Conservation (phyloP, 2,113 vertebrate species). For the Columba janthina region DNA sequence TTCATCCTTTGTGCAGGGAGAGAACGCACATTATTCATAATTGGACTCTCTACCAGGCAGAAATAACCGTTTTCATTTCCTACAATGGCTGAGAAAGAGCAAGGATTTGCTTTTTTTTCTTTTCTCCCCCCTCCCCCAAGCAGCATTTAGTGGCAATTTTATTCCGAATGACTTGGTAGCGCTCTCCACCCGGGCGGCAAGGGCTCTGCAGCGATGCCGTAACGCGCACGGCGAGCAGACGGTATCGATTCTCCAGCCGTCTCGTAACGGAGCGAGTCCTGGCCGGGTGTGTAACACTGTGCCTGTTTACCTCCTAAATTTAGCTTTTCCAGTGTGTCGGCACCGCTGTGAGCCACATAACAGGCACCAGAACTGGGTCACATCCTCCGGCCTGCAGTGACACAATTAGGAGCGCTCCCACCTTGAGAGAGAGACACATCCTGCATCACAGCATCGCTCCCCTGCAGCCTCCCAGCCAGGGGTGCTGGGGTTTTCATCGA, state of each 20-base stretch:
- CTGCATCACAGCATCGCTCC: background rate
- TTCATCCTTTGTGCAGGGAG: conserved; percentile 55
- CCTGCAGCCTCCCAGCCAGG: background rate
- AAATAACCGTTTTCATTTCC: background rate
- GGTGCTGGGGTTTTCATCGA: background rate
- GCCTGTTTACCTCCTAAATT: conserved; percentile 40
- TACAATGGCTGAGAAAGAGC: conserved; percentile 17
- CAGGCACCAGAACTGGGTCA: conserved; percentile 27
- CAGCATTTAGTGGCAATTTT: conserved; percentile 51
- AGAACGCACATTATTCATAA: conserved; percentile 15
- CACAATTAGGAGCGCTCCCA: background rate
- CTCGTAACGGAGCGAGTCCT: background rate
- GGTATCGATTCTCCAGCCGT: background rate
- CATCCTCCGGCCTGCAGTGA: background rate
- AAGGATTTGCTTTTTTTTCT: background rate
- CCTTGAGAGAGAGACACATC: background rate
- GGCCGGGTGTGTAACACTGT: background rate
- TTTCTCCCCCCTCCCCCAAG: background rate
- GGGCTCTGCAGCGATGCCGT: background rate
- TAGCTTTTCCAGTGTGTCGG: background rate
- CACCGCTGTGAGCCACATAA: background rate
- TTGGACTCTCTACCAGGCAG: conserved; percentile 48
- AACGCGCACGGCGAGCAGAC: background rate
- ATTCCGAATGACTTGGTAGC: conserved; percentile 12
- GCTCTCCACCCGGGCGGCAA: background rate